Conservation (phyloP, 1,140 invertebrate genomes). For the Zaprionus ornatus region DNA sequence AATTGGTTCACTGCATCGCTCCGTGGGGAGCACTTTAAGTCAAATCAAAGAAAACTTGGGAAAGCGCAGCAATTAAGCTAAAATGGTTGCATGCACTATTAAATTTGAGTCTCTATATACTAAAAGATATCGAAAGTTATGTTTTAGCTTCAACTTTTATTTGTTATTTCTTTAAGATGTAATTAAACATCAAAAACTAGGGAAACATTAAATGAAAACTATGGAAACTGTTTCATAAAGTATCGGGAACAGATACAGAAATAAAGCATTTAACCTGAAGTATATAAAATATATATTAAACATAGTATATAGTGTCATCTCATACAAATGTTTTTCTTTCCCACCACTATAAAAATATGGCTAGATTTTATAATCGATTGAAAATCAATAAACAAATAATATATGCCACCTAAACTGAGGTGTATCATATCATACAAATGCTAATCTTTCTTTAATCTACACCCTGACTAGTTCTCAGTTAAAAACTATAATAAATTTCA, state of each 20-base stretch:
- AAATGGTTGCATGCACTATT: slow-evolving; percentile 25
- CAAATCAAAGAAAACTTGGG: slow-evolving; percentile 31
- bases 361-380: no score
- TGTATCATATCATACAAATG: no score
- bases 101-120: background rate
- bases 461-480: background rate
- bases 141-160: background rate
- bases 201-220: background rate
- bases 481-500: background rate
- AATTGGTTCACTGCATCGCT: slow-evolving; percentile 33
- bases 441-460: background rate
- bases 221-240: background rate
- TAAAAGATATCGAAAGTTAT: background rate
- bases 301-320: no score
- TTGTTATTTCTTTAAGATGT: background rate
- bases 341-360: no score
- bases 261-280: no score
- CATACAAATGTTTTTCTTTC: no score
- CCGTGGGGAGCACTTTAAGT: slow-evolving; percentile 48
- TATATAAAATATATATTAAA: no score
- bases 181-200: background rate
- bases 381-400: no score
- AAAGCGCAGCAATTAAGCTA: slow-evolving; percentile 22
- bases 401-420: no score
- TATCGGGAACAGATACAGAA: background rate